phyloP scores from a whole-genome alignment of 1,140 invertebrate species.

The Mya arenaria region DNA sequence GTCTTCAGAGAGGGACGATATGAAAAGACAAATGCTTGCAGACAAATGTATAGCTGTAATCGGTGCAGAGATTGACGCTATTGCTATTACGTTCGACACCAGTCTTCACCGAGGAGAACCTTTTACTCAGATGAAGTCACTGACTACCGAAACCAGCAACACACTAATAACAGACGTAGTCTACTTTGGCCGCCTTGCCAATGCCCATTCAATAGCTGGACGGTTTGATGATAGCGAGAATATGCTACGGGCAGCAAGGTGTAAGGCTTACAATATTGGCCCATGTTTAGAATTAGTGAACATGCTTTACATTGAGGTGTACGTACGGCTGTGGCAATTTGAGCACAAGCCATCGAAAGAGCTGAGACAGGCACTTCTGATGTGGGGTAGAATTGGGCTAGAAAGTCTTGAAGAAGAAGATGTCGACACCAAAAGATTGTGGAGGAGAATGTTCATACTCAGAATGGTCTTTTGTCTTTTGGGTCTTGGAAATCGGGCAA shows the following conservation, averaged over 20 bases:
- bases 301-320: constrained; percentile 26
- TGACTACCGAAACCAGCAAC: constrained; percentile 6
- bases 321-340: constrained; percentile 23
- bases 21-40: constrained; percentile 1
- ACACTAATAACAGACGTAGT: constrained; percentile 10
- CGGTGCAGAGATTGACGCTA: constrained; percentile 30
- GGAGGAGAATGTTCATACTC: constrained; percentile 30
- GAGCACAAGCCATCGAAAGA: constrained; percentile 1
- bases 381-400: constrained; percentile 6
- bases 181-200: constrained; percentile 10
- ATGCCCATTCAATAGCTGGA: constrained; percentile 10
- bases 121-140: constrained; percentile 7
- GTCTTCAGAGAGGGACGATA: not conserved
- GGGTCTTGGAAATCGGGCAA: constrained; percentile 34
- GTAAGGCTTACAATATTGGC: not conserved
- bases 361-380: not conserved
- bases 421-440: constrained; percentile 15
- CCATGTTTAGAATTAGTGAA: constrained; percentile 28
- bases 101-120: not conserved
- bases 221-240: constrained; percentile 1
- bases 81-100: constrained; percentile 23
- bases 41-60: constrained; percentile 33
- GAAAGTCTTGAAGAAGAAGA: constrained; percentile 35
- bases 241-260: constrained; percentile 3
- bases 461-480: constrained; percentile 29